phyloP scores from a whole-genome alignment of 2,797 vertebrate genomes.

The Onychomys torridus region DNA sequence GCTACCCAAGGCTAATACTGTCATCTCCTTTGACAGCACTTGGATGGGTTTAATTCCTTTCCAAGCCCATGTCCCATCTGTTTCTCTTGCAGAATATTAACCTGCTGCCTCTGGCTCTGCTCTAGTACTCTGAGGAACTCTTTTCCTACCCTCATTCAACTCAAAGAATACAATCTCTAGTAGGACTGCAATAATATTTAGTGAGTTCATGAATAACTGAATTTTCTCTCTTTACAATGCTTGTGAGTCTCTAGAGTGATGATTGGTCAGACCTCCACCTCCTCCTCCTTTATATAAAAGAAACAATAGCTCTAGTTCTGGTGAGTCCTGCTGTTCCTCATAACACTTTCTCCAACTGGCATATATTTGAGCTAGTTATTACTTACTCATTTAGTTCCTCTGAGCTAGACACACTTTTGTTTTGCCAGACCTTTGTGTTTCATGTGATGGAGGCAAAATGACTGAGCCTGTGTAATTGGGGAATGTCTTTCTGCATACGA shows the following conservation, averaged over 20 bases:
- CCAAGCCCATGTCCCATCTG: not conserved
- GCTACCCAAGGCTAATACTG: not conserved
- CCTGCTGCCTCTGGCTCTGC: not conserved
- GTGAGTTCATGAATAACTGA: too few relatives aligned
- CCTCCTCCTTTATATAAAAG: not conserved
- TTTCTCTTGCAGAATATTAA: not conserved
- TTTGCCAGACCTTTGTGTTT: not conserved
- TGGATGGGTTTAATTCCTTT: not conserved
- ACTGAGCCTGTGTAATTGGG: not conserved
- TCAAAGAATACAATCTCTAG: not conserved
- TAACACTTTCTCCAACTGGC: not conserved
- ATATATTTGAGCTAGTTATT: not conserved
- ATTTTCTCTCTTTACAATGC: not conserved
- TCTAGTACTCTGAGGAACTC: not conserved
- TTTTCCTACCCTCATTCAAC: not conserved
- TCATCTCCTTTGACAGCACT: not conserved
- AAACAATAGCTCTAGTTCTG: not conserved
- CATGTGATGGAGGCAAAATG: not conserved
- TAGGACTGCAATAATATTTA: too few relatives aligned
- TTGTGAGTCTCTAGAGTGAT: not conserved
- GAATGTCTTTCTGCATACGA: too few relatives aligned
- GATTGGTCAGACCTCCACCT: not conserved
- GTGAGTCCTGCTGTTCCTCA: not conserved
- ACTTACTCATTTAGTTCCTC: not conserved
- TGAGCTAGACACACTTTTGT: not conserved